phyloP scores from a whole-genome alignment of 2,888 invertebrate genomes.

The Lithophane leautieri region DNA sequence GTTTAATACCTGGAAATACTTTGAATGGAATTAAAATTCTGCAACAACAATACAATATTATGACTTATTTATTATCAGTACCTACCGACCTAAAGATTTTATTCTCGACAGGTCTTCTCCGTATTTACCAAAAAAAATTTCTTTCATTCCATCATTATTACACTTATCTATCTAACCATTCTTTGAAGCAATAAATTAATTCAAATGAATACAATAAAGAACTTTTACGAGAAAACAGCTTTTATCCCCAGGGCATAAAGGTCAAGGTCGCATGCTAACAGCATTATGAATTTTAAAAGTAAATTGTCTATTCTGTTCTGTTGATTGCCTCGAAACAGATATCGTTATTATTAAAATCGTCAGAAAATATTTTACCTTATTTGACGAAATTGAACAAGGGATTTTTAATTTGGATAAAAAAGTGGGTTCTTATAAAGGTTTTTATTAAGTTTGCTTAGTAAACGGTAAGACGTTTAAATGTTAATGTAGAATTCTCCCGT shows the following conservation, averaged over 20 bases:
- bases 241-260: constrained; percentile 43
- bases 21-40: too few relatives aligned
- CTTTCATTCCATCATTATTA: constrained; percentile 47
- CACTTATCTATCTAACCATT: constrained; percentile 55
- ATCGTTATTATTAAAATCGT: constrained; percentile 64
- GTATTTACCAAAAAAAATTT: constrained; percentile 13
- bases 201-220: constrained; percentile 65
- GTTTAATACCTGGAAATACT: too few relatives aligned
- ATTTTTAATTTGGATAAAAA: constrained; percentile 40
- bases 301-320: constrained; percentile 69
- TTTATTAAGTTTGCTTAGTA: constrained; percentile 11
- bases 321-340: constrained; percentile 63
- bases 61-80: not conserved
- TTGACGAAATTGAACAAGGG: constrained; percentile 27
- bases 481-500: not conserved
- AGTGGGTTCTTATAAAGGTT: constrained; percentile 14
- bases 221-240: constrained; percentile 62
- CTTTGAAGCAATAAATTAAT: constrained; percentile 61
- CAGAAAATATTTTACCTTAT: constrained; percentile 36
- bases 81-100: not conserved
- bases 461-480: not conserved
- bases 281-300: constrained; percentile 68
- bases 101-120: not conserved
- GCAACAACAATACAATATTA: too few relatives aligned
- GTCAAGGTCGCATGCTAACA: constrained; percentile 49